These are phyloP conservation scores for Sciurus carolinensis DNA, from an alignment of 2,797 vertebrate genomes.

Conservation along the genomic window DNA sequence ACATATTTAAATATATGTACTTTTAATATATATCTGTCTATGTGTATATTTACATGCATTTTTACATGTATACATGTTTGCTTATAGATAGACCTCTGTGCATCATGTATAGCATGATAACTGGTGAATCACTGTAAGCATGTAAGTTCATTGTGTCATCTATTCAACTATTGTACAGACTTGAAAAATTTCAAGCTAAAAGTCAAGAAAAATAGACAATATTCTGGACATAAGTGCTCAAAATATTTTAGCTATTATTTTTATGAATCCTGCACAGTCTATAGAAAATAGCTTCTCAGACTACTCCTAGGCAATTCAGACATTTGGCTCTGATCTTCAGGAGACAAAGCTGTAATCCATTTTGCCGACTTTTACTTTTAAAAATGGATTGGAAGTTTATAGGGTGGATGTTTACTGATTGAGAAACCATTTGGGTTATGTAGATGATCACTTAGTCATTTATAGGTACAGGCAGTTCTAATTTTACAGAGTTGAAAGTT, in stretches of 20 bases:
- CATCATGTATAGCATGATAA: not conserved
- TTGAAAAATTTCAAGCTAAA: conserved; percentile 20
- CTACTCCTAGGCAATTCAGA: not conserved
- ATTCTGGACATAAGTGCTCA: not conserved
- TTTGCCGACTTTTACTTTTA: not conserved
- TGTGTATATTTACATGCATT: not conserved
- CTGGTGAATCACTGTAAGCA: too few relatives aligned
- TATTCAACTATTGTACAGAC: not conserved
- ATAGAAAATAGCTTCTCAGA: not conserved
- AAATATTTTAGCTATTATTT: not conserved
- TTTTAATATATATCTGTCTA: not conserved
- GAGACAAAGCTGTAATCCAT: not conserved
- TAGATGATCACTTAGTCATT: not conserved
- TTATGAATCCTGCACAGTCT: not conserved
- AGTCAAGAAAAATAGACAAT: not conserved
- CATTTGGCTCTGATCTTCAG: not conserved
- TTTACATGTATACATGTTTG: not conserved
- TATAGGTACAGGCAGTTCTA: not conserved
- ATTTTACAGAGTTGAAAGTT: conserved; percentile 42
- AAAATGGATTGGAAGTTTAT: not conserved
- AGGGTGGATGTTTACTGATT: not conserved
- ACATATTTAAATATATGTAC: not conserved
- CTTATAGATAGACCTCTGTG: not conserved
- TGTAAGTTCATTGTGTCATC: not conserved
- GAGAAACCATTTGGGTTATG: not conserved